Evolutionary conservation across 2,113 vertebrate species (phyloP).

Genomic region (Sialia sialis): DNA sequence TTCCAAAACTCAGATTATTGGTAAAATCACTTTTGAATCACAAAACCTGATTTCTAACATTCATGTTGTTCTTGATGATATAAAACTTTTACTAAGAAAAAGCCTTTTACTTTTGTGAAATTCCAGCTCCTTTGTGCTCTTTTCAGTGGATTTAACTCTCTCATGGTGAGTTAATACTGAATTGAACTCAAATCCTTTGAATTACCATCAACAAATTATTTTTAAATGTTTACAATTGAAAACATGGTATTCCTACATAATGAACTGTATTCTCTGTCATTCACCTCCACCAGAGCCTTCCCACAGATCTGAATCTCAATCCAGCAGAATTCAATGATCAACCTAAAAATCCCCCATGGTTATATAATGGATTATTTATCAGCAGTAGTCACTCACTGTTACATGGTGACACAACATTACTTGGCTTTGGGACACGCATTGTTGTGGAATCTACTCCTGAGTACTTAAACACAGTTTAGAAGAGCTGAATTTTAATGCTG

Average conservation of each 20-base stretch:
- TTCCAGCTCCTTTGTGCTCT: background rate
- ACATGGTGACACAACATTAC: fast-evolving
- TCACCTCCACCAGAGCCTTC: background rate
- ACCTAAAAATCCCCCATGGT: background rate
- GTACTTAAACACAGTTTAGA: background rate
- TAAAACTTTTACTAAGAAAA: background rate
- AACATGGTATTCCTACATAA: background rate
- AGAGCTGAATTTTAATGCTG: background rate
- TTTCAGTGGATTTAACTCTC: background rate
- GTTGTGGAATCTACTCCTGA: background rate
- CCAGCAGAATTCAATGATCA: background rate
- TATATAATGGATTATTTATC: background rate
- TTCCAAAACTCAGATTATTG: background rate
- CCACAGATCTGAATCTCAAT: background rate
- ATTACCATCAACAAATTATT: background rate
- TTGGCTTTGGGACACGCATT: background rate
- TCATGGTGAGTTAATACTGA: background rate
- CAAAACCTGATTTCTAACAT: background rate
- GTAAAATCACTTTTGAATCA: background rate
- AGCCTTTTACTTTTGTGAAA: background rate
- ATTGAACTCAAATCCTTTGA: background rate
- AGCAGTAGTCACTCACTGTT: background rate
- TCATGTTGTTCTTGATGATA: background rate
- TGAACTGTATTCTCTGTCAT: background rate
- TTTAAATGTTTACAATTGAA: background rate